A percentile compares a stretch with the other conserved stretches of the same genome.
Conservation (phyloP, 2,888 invertebrate species). For the Enoplolaimus lenunculus region DNA sequence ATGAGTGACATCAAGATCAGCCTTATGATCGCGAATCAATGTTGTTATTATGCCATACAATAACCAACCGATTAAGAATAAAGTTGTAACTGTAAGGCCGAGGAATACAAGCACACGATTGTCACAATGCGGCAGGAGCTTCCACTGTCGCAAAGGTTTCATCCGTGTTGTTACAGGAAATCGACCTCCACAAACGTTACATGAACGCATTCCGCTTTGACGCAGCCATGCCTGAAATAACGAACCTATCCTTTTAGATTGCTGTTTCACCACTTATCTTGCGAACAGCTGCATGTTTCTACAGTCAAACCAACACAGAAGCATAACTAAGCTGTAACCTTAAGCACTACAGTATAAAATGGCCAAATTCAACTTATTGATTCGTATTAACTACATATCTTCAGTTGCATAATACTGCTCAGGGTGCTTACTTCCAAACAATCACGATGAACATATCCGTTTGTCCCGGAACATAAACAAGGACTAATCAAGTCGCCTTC, state of each 20-base stretch:
- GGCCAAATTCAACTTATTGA: no score
- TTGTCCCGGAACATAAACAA: not conserved
- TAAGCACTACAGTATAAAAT: no score
- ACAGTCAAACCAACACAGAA: no score
- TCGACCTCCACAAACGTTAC: constrained; percentile 6
- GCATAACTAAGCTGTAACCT: no score
- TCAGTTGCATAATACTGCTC: no score
- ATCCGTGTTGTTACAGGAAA: constrained; percentile 1
- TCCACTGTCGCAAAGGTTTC: constrained; percentile 2
- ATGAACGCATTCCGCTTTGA: constrained; percentile 6
- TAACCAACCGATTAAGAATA: constrained; percentile 11
- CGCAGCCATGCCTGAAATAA: not conserved
- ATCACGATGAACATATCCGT: not conserved
- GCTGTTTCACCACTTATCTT: no score
- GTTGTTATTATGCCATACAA: constrained; percentile 14
- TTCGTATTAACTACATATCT: no score
- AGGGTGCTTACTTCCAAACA: constrained; percentile 9
- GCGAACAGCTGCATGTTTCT: no score
- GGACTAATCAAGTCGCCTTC: constrained; percentile 6
- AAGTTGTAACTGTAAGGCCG: constrained; percentile 5
- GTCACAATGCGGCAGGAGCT: constrained; percentile 2
- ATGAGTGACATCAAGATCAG: constrained; percentile 12
- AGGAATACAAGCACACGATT: not conserved
- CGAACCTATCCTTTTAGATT: no score
- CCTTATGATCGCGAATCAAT: constrained; percentile 10